Evolutionary conservation across 2,888 invertebrate species (phyloP).

Genomic region (Morpho helenor): DNA sequence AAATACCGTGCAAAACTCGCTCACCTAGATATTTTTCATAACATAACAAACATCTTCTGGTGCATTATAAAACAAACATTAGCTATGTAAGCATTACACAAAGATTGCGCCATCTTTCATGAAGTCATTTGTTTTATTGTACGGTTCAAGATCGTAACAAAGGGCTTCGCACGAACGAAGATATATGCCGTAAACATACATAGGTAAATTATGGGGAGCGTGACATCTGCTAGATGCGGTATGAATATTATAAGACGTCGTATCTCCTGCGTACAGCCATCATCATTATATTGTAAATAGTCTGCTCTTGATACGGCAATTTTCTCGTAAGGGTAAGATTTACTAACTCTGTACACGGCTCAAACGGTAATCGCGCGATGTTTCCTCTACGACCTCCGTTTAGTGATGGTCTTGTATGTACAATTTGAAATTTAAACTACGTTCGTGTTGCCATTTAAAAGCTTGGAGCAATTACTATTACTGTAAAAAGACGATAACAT

Average conservation of each 20-base stretch:
- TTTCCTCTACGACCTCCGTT: conserved; percentile 1
- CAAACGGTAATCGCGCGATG: background rate
- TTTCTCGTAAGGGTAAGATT: conserved; percentile 2
- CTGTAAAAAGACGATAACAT: no score
- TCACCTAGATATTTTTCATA: no score
- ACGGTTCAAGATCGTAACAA: no score
- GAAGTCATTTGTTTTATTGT: no score
- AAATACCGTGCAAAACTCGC: no score
- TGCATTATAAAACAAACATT: no score
- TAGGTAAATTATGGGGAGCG: background rate
- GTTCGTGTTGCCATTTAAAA: background rate
- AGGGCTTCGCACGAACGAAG: no score
- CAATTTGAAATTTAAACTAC: background rate
- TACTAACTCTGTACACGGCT: conserved; percentile 1
- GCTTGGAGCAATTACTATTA: no score
- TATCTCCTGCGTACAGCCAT: conserved; percentile 6
- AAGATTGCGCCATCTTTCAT: no score
- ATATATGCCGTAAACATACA: background rate
- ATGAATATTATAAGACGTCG: conserved; percentile 8
- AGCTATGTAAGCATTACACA: no score
- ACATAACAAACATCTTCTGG: no score
- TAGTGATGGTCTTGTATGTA: background rate
- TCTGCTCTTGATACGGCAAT: conserved; percentile 5
- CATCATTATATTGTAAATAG: conserved; percentile 9
- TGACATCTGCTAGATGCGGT: background rate